Conservation (phyloP, 2,797 vertebrate species). For the Holocentrus rufus region DNA sequence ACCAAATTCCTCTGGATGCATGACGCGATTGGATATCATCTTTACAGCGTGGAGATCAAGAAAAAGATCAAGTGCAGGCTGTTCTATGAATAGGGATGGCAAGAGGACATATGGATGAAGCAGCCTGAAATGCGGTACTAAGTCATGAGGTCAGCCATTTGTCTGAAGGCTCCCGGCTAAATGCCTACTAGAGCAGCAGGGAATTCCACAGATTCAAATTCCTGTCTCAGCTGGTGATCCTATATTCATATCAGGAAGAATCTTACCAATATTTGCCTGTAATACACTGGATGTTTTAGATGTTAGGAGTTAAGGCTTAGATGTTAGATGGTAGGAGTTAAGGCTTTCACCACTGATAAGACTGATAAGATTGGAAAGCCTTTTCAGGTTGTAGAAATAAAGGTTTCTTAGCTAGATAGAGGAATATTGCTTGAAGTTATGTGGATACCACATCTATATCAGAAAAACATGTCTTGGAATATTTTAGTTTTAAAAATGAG, state of each 20-base stretch:
- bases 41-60: conserved; percentile 65
- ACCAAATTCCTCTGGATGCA: conserved; percentile 40
- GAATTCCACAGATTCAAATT: conserved; percentile 4
- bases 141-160: conserved; percentile 48
- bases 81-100: conserved; percentile 76
- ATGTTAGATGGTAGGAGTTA: too few relatives aligned
- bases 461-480: too few relatives aligned
- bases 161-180: conserved; percentile 36
- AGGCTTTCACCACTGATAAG: too few relatives aligned
- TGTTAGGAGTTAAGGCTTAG: neutral
- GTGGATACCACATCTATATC: neutral
- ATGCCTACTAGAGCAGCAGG: conserved; percentile 14
- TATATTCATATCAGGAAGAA: neutral
- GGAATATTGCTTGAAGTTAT: neutral
- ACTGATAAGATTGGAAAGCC: too few relatives aligned
- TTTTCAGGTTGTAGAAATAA: too few relatives aligned
- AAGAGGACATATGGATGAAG: conserved; percentile 70
- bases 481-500: too few relatives aligned
- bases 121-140: conserved; percentile 41
- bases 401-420: neutral
- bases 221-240: neutral
- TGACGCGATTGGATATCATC: conserved; percentile 61
- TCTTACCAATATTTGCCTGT: neutral
- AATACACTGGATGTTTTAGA: too few relatives aligned
- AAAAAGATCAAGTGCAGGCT: conserved; percentile 70